These are phyloP conservation scores for Ptiloglossa arizonensis DNA, from an alignment of 1,140 invertebrate genomes.

Conservation along the genomic window DNA sequence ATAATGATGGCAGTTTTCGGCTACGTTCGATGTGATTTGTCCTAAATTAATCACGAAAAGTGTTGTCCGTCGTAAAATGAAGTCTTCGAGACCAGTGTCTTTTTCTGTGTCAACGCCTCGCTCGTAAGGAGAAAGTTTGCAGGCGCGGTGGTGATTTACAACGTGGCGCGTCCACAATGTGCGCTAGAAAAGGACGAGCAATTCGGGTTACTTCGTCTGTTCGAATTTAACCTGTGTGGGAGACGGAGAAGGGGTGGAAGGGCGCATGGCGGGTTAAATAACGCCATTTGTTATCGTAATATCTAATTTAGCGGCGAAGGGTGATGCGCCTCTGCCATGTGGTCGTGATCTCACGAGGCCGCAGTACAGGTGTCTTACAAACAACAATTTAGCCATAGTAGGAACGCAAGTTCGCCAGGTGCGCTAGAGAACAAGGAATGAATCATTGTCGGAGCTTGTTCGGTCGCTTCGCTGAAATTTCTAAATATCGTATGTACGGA, in stretches of 20 bases:
- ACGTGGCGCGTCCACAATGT: slow-evolving; percentile 13
- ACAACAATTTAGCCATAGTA: slow-evolving; percentile 46
- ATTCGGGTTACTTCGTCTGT: slow-evolving; percentile 11
- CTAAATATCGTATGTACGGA: neutral
- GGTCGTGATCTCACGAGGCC: slow-evolving; percentile 64
- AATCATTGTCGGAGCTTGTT: slow-evolving; percentile 16
- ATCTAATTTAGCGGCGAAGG: slow-evolving; percentile 63
- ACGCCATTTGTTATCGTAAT: slow-evolving; percentile 67
- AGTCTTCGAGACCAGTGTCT: too few relatives aligned
- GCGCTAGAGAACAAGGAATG: slow-evolving; percentile 10
- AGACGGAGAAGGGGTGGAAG: too few relatives aligned
- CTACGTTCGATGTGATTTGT: too few relatives aligned
- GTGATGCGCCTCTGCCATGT: slow-evolving; percentile 53
- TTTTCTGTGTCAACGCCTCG: too few relatives aligned
- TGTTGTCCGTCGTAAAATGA: too few relatives aligned
- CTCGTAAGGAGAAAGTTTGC: neutral
- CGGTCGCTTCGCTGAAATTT: neutral
- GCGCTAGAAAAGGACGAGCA: slow-evolving; percentile 11
- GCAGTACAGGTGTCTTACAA: slow-evolving; percentile 59
- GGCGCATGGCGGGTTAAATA: slow-evolving; percentile 59
- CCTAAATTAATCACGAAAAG: too few relatives aligned
- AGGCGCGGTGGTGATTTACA: slow-evolving; percentile 37
- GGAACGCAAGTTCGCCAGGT: slow-evolving; percentile 23
- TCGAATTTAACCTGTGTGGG: slow-evolving; percentile 49
- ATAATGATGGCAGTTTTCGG: too few relatives aligned